phyloP scores from a whole-genome alignment of 2,888 invertebrate genomes.

The Catocala sponsa region DNA sequence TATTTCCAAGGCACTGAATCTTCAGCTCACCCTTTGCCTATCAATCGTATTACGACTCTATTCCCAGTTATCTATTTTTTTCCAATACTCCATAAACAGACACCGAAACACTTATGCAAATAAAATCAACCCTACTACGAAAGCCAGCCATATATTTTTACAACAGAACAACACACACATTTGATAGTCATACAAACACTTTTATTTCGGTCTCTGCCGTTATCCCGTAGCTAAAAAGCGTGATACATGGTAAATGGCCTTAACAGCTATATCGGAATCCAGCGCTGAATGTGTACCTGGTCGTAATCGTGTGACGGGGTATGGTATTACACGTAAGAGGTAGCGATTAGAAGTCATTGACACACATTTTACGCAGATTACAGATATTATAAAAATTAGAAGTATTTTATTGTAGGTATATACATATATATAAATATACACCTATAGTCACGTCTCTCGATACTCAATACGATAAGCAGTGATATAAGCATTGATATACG shows the following conservation, averaged over 20 bases:
- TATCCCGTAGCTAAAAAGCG: constrained; percentile 57
- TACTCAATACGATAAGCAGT: too few relatives aligned
- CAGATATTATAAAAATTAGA: too few relatives aligned
- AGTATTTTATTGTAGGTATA: too few relatives aligned
- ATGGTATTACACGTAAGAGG: constrained; percentile 37
- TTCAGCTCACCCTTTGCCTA: constrained; percentile 1
- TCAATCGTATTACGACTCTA: constrained; percentile 3
- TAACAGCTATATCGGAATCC: constrained; percentile 78
- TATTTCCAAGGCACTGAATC: background rate
- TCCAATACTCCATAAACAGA: constrained; percentile 21
- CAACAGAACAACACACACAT: constrained; percentile 37
- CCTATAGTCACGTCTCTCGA: too few relatives aligned
- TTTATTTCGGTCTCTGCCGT: constrained; percentile 63
- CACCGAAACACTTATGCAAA: constrained; percentile 23
- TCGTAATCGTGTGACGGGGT: constrained; percentile 63
- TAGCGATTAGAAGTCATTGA: constrained; percentile 29
- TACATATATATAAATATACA: too few relatives aligned
- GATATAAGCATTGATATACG: too few relatives aligned
- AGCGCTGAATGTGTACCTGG: constrained; percentile 78
- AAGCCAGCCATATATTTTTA: constrained; percentile 46
- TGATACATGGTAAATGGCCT: constrained; percentile 69
- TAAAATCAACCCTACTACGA: constrained; percentile 20
- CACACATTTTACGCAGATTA: too few relatives aligned
- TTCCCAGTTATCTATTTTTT: constrained; percentile 7
- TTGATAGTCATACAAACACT: constrained; percentile 54